Evolutionary conservation across 2,113 vertebrate genomes (phyloP).

Genomic region (Gallinago jamesoni): DNA sequence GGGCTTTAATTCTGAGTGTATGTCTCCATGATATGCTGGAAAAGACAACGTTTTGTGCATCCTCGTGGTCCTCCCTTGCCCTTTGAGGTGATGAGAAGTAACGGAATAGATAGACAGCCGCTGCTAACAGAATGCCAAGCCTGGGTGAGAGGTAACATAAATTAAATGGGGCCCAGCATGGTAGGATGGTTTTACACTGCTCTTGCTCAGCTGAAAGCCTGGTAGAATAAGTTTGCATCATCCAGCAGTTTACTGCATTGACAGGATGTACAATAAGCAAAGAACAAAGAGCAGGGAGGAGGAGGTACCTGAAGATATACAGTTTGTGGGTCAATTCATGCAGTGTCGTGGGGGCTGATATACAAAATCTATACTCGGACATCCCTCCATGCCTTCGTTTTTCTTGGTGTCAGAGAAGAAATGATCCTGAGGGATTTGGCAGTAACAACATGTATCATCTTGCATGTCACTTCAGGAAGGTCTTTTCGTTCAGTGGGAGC

Average conservation of each 20-base stretch:
- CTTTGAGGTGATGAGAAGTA: not conserved
- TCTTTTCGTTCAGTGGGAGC: not conserved
- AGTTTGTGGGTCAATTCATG: not conserved
- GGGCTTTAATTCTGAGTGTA: not conserved
- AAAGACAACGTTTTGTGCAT: not conserved
- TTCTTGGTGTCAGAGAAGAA: not conserved
- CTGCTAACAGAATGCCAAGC: not conserved
- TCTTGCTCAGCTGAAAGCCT: not conserved
- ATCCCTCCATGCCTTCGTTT: not conserved
- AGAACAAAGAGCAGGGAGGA: not conserved
- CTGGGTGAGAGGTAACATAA: not conserved
- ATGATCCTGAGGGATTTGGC: not conserved
- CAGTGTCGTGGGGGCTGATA: not conserved
- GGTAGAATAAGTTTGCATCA: not conserved
- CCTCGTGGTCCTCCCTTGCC: not conserved
- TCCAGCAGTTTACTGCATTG: not conserved
- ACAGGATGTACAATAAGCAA: not conserved
- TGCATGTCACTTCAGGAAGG: not conserved
- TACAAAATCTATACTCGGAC: not conserved
- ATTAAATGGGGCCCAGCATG: not conserved
- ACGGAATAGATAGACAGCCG: not conserved
- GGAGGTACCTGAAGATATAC: not conserved
- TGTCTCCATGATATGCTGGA: not conserved
- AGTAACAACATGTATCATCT: not conserved
- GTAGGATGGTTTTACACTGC: not conserved